Evolutionary conservation across 1,140 invertebrate genomes (phyloP), one percentile per base, ranked within the genome.

Genomic region (Lucilia cuprina): DNA sequence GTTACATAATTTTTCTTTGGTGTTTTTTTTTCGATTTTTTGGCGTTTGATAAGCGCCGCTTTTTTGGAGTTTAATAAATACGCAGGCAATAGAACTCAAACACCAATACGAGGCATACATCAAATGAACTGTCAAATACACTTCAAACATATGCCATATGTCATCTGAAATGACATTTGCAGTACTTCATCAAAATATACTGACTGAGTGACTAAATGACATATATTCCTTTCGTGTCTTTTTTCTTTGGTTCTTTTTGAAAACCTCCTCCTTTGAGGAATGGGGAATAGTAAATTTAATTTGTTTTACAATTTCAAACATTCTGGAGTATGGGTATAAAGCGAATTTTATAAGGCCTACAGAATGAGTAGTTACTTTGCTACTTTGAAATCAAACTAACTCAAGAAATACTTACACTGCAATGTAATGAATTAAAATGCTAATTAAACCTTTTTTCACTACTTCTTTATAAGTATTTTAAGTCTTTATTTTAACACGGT

Each of bases 121-220:
- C 77, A 80, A 80, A 49, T 41, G 13, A 80, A 21, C 41, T 80
- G 77, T 80, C 77, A 80, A 80, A 80, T 49, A 80, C 77, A 80
- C 41, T n/a, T 80, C 77, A 80, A 80, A 80, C 77, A 80, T 80
- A 80, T 80, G 77, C 41, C 77, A 80, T 49, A 21, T 80, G 77
- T 25, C 77, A 80, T 80, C 41, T 10, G 41, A 80, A 80, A 47
- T 80, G 77, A 80, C 77, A 80, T 80, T 80, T 80, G 77, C 77
- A 80, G 41, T 30, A 70, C n/a, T 70, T 60, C 55, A 60, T 60
- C 55, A 60, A 60, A 60, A 17, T n/a, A n/a, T 17, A 70, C 19
- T n/a, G n/a, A 10, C n/a, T 25, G n/a, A 21, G n/a, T 21, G 65
- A 70, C 65, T 70, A 12, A 70, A 8, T 25, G n/a, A 70, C 65